phyloP scores from a whole-genome alignment of 2,797 vertebrate genomes.

The Gallinago stenura region DNA sequence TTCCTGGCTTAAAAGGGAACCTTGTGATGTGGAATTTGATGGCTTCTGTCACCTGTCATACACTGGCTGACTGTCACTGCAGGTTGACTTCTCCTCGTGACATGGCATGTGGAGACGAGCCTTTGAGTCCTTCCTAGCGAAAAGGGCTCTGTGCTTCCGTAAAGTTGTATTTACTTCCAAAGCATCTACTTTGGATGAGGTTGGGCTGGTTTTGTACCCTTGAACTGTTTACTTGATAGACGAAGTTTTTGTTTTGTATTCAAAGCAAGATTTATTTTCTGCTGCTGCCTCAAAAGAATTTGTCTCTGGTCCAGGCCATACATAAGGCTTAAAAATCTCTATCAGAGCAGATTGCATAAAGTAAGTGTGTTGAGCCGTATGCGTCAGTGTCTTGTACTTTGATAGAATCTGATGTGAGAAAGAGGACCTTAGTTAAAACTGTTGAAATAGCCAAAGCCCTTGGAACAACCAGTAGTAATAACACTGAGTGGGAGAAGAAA shows the following conservation, averaged over 20 bases:
- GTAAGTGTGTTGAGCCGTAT: neutral
- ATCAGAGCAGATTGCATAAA: neutral
- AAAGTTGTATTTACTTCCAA: neutral
- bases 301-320: neutral
- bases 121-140: neutral
- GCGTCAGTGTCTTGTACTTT: neutral
- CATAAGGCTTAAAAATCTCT: neutral
- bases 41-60: neutral
- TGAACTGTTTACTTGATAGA: neutral
- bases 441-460: neutral
- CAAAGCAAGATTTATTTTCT: neutral
- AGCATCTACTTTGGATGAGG: neutral
- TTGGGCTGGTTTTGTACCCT: neutral
- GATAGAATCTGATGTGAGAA: neutral
- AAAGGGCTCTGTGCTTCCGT: neutral
- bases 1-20: neutral
- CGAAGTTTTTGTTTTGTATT: neutral
- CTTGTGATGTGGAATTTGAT: accelerated
- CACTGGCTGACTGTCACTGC: neutral
- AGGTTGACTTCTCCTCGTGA: neutral
- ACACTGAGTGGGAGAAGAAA: neutral
- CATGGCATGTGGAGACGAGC: neutral
- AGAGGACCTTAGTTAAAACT: neutral
- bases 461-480: neutral
- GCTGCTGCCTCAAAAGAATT: neutral